Conservation (phyloP, 2,888 invertebrate species). For the Eudemis profundana region DNA sequence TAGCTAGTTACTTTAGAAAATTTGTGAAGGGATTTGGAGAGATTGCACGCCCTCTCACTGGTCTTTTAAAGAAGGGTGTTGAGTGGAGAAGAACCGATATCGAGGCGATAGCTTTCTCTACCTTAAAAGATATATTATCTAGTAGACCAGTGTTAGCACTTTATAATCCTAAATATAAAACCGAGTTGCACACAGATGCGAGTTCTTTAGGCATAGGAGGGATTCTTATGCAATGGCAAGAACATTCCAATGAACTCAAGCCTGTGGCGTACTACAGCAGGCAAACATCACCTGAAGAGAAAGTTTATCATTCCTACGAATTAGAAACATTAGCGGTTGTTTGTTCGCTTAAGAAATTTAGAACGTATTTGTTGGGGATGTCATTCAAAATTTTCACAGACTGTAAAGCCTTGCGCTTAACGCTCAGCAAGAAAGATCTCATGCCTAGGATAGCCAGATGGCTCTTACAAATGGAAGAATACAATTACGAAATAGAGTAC, state of each 20-base stretch:
- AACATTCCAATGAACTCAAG: not conserved
- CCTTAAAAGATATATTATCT: conserved; percentile 42
- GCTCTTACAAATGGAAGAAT: conserved; percentile 40
- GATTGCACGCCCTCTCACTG: too few relatives aligned
- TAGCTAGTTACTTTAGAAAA: too few relatives aligned
- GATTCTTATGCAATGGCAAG: not conserved
- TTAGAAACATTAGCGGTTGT: not conserved
- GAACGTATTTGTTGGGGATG: not conserved
- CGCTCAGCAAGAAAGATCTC: too few relatives aligned
- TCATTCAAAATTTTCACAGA: not conserved
- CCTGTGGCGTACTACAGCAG: not conserved
- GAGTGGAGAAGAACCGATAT: conserved; percentile 46
- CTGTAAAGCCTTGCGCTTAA: too few relatives aligned
- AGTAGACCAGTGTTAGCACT: conserved; percentile 51
- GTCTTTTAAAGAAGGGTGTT: too few relatives aligned
- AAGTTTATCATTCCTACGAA: not conserved
- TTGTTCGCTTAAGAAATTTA: not conserved
- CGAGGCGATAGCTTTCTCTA: conserved; percentile 42
- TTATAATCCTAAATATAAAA: conserved; percentile 51
- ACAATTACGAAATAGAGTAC: conserved; percentile 16
- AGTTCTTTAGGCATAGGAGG: not conserved
- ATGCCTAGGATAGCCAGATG: conserved; percentile 47
- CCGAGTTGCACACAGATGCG: conserved; percentile 15
- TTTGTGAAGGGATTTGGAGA: too few relatives aligned
- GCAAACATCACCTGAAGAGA: not conserved